phyloP scores from a whole-genome alignment of 2,888 invertebrate species.

The Thymelicus lineola region DNA sequence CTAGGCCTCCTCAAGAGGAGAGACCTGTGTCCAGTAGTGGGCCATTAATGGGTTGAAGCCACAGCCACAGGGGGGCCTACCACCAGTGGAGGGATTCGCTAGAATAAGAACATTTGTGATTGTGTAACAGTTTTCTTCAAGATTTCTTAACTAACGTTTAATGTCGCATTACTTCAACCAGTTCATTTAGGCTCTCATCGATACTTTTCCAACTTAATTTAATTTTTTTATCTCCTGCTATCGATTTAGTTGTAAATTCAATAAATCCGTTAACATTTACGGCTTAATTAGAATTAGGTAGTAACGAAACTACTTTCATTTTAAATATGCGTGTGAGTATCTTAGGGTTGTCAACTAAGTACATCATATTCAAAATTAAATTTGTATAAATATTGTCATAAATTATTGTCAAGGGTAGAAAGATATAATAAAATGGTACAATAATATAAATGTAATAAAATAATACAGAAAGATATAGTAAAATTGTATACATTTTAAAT shows the following conservation, averaged over 20 bases:
- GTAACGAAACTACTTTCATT: slow-evolving; percentile 14
- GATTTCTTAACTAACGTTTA: background rate
- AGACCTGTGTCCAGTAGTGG: too few relatives aligned
- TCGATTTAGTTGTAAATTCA: slow-evolving; percentile 26
- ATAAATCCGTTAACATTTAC: slow-evolving; percentile 23
- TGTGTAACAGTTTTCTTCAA: background rate
- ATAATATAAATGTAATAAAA: too few relatives aligned
- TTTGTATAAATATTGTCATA: background rate
- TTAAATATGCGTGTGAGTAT: slow-evolving; percentile 20
- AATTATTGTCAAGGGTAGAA: background rate
- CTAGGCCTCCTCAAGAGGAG: too few relatives aligned
- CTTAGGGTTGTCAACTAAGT: slow-evolving; percentile 7
- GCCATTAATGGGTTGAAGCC: too few relatives aligned
- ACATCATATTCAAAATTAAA: background rate
- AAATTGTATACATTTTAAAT: too few relatives aligned
- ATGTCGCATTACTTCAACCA: background rate
- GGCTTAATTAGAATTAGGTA: slow-evolving; percentile 18
- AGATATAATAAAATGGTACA: too few relatives aligned
- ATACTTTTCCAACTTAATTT: background rate
- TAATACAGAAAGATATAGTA: too few relatives aligned
- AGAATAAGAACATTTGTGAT: too few relatives aligned
- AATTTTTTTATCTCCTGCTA: slow-evolving; percentile 9
- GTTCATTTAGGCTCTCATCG: background rate
- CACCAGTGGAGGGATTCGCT: too few relatives aligned
- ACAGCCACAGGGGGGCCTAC: too few relatives aligned